Evolutionary conservation across 2,797 vertebrate species (phyloP), one percentile per base, ranked within the genome.

Genomic region (Phrynocephalus vlangalii): DNA sequence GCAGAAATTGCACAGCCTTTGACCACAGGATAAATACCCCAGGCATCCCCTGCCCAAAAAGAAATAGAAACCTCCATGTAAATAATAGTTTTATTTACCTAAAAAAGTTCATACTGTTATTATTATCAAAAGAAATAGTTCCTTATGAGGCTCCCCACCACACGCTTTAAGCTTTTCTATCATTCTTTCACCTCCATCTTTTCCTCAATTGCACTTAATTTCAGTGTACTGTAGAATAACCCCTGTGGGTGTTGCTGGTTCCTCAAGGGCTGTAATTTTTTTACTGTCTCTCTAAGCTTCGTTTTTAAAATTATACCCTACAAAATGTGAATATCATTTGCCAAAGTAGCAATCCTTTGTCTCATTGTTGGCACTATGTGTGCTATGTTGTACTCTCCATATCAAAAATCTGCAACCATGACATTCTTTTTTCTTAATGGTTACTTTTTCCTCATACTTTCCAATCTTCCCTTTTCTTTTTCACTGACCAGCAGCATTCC

Each of bases 11-110:
- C 91, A 80, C 76, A 94, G 83, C 50, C 85, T 16, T 86, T 93
- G 72, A 86, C 95, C 95, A 94, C 93, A 94, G 91, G 92, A 94
- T 91, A 94, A 94, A 92, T 91, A 87, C 91, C 90, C 88, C 90
- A 95, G 92, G 93, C 93, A 91, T 86, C 56, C 86, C 71, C 78
- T 89, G 86, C 88, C 94, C 94, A 88, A 93, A 44, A 93, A 93
- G 91, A 60, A 94, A 85, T 86, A 92, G 85, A 93, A 93, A 91
- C 90, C 18, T 78, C 72, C 93, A 87, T 79, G 89, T 89, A 95
- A 94, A 95, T 94, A 93, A 92, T 90, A 88, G 92, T 91, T 90
- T 94, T 87, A 82, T 91, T 94, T 93, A n/a, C 89, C 91, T 89
- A 33, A 76, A 88, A 90, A 90, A 87, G 67, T 93, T 94, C 93